Evolutionary conservation across 1,140 invertebrate species (phyloP).

Genomic region (Acyrthosiphon pisum): DNA sequence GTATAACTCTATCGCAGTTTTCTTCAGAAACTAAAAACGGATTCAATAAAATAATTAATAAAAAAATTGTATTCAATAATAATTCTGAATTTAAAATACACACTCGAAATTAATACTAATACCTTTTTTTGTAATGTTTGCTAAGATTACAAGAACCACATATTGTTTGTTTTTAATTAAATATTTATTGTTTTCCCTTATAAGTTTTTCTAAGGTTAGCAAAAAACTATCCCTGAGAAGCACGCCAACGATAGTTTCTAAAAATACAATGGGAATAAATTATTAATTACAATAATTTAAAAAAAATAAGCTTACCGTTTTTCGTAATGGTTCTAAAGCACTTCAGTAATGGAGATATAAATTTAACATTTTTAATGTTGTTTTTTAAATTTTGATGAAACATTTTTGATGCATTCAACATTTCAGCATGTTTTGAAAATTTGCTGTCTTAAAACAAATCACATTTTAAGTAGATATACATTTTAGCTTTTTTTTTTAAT

Average conservation of each 20-base stretch:
- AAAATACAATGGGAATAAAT: not conserved
- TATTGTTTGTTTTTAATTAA: constrained; percentile 46
- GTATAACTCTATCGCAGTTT: constrained; percentile 13
- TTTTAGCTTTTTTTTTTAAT: not conserved
- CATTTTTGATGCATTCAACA: constrained; percentile 15
- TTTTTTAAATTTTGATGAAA: constrained; percentile 49
- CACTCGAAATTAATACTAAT: not conserved
- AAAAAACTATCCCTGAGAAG: constrained; percentile 30
- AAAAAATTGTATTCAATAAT: not conserved
- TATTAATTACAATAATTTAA: not conserved
- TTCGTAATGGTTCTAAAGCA: constrained; percentile 54
- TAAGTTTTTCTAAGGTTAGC: constrained; percentile 35
- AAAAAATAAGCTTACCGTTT: constrained; percentile 15
- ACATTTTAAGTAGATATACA: not conserved
- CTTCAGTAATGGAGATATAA: constrained; percentile 21
- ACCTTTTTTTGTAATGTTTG: constrained; percentile 43
- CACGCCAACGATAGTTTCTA: constrained; percentile 25
- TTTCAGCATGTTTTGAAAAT: constrained; percentile 44
- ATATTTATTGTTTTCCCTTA: constrained; percentile 26
- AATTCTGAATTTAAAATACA: not conserved
- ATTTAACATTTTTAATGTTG: constrained; percentile 38
- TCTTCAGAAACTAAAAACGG: constrained; percentile 36
- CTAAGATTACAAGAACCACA: constrained; percentile 14
- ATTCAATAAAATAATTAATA: not conserved
- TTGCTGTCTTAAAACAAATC: constrained; percentile 32